phyloP scores from a whole-genome alignment of 1,140 invertebrate species.

The Bombus pascuorum region DNA sequence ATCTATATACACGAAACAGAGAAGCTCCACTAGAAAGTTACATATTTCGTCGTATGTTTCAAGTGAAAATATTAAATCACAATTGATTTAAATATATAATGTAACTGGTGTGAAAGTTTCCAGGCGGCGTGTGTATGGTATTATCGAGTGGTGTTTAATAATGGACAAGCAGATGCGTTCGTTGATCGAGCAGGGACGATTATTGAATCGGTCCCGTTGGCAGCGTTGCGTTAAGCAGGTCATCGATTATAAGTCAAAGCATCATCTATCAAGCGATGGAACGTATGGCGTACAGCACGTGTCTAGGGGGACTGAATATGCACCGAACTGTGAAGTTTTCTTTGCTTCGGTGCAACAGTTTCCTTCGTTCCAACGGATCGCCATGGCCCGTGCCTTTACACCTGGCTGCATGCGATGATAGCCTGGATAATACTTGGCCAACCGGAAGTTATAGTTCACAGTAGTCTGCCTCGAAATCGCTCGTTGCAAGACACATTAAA shows the following conservation, averaged over 20 bases:
- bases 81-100: background rate
- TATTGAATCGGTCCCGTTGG: background rate
- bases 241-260: conserved; percentile 40
- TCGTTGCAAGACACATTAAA: conserved; percentile 18
- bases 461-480: conserved; percentile 26
- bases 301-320: conserved; percentile 32
- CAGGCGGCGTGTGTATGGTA: background rate
- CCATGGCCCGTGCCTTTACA: conserved; percentile 75
- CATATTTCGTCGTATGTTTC: background rate
- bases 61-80: background rate
- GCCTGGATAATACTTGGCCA: conserved; percentile 66
- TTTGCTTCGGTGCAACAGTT: conserved; percentile 59
- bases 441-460: conserved; percentile 54
- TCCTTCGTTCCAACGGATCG: conserved; percentile 57
- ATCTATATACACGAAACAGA: background rate
- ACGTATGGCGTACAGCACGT: conserved; percentile 2
- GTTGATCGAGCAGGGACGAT: conserved; percentile 9
- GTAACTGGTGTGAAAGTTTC: background rate
- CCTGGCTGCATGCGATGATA: conserved; percentile 75
- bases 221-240: conserved; percentile 7
- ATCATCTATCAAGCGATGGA: conserved; percentile 28
- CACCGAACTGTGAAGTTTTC: conserved; percentile 50
- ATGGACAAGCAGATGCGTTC: background rate
- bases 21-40: background rate
- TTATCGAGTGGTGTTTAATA: conserved; percentile 6